Conservation (phyloP, 2,797 vertebrate species). For the Podargus strigoides region DNA sequence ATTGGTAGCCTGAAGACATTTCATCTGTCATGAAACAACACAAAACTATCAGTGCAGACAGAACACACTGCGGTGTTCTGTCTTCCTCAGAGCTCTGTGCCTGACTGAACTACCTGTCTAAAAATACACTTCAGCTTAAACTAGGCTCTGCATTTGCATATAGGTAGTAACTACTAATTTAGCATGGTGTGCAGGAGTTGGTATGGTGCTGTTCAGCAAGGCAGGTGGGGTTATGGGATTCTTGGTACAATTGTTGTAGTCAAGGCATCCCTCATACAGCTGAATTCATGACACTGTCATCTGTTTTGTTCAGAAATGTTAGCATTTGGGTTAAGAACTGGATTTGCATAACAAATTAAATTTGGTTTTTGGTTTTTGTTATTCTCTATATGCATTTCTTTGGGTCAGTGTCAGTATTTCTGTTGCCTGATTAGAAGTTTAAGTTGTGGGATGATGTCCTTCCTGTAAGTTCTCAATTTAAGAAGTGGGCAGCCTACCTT, state of each 20-base stretch:
- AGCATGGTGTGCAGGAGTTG: not conserved
- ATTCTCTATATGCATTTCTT: not conserved
- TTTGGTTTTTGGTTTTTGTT: not conserved
- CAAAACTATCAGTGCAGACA: not conserved
- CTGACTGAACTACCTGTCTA: not conserved
- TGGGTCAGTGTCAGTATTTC: not conserved
- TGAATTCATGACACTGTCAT: not conserved
- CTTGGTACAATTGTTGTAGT: rapidly evolving
- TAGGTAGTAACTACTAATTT: too few relatives aligned
- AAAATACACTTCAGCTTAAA: not conserved
- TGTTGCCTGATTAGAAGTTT: not conserved
- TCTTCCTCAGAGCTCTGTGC: not conserved
- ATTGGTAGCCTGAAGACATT: not conserved
- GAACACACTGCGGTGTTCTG: rapidly evolving
- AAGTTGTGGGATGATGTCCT: not conserved
- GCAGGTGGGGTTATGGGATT: not conserved
- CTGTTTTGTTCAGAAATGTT: not conserved
- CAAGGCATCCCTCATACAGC: not conserved
- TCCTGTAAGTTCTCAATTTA: not conserved
- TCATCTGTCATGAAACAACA: not conserved
- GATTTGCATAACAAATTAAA: not conserved
- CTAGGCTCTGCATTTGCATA: not conserved
- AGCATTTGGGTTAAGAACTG: not conserved
- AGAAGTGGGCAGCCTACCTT: not conserved
- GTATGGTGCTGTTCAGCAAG: not conserved